Evolutionary conservation across 2,888 invertebrate genomes (phyloP).

Genomic region (Deladenus siricidicola): DNA sequence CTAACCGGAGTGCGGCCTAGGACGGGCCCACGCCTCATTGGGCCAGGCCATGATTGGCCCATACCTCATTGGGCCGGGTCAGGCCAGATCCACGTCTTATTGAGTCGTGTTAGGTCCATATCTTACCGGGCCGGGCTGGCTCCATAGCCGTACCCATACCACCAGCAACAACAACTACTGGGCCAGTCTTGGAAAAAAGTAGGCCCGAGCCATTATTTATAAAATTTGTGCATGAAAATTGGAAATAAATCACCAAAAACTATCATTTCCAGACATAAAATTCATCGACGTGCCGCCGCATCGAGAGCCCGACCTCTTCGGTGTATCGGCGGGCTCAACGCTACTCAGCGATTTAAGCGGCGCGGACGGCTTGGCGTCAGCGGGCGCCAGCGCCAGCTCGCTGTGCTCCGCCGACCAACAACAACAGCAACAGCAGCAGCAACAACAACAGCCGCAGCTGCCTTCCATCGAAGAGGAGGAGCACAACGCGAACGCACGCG

Average conservation of each 20-base stretch:
- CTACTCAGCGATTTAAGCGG: background rate
- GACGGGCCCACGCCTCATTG: too few species aligned
- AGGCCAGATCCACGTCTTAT: too few species aligned
- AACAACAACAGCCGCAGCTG: conserved; percentile 15
- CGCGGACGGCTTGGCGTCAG: background rate
- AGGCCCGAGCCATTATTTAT: too few species aligned
- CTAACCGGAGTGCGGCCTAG: too few species aligned
- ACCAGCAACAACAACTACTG: too few species aligned
- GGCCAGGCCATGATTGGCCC: too few species aligned
- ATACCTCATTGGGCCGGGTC: too few species aligned
- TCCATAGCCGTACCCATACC: too few species aligned
- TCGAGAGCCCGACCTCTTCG: conserved; percentile 9
- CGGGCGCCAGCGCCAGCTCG: background rate
- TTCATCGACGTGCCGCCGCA: conserved; percentile 3
- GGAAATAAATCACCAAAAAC: background rate
- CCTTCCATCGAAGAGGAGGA: conserved; percentile 34
- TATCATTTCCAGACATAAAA: conserved; percentile 4
- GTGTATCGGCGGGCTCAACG: conserved; percentile 12
- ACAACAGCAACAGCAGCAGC: conserved; percentile 24
- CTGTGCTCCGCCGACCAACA: background rate
- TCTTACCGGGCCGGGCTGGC: too few species aligned
- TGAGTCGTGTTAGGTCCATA: too few species aligned
- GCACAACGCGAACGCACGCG: conserved; percentile 2
- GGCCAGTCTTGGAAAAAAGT: too few species aligned
- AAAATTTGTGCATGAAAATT: background rate